A percentile compares a stretch with the other conserved stretches of the same genome.
Conservation (phyloP, 2,888 invertebrate species). For the Nipponacmea schrenckii region DNA sequence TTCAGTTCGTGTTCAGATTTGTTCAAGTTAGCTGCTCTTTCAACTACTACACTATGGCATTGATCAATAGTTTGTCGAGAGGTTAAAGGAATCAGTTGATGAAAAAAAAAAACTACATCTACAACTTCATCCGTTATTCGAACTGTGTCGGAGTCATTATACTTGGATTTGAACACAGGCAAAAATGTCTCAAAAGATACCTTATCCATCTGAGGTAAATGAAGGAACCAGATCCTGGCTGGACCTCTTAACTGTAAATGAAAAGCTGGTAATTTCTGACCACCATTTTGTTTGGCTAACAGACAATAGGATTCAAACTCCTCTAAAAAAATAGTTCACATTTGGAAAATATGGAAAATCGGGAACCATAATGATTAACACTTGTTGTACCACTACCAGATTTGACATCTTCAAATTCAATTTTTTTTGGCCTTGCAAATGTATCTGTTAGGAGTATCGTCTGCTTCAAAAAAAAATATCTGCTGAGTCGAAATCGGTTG, state of each 20-base stretch:
- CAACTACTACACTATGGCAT: not conserved
- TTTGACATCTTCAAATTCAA: too few species aligned
- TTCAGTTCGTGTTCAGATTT: not conserved
- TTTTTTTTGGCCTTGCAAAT: not conserved
- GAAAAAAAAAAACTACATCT: too few species aligned
- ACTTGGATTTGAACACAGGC: not conserved
- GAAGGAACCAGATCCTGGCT: not conserved
- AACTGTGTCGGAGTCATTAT: not conserved
- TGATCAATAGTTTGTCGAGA: not conserved
- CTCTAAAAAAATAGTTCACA: not conserved
- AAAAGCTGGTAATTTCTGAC: not conserved
- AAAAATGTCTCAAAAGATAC: not conserved
- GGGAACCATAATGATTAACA: not conserved
- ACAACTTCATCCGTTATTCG: not conserved
- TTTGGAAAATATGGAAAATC: not conserved
- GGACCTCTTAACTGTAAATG: not conserved
- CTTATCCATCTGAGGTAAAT: not conserved
- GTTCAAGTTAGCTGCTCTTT: not conserved
- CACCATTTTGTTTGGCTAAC: not conserved
- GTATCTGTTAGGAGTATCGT: not conserved
- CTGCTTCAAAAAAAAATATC: too few species aligned
- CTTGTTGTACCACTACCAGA: not conserved
- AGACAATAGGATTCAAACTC: not conserved
- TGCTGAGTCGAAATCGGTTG: too few species aligned
- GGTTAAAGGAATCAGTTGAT: not conserved